Base-by-base conservation (phyloP, 2,888 invertebrate genomes). In the Tinea semifulvella region DNA sequence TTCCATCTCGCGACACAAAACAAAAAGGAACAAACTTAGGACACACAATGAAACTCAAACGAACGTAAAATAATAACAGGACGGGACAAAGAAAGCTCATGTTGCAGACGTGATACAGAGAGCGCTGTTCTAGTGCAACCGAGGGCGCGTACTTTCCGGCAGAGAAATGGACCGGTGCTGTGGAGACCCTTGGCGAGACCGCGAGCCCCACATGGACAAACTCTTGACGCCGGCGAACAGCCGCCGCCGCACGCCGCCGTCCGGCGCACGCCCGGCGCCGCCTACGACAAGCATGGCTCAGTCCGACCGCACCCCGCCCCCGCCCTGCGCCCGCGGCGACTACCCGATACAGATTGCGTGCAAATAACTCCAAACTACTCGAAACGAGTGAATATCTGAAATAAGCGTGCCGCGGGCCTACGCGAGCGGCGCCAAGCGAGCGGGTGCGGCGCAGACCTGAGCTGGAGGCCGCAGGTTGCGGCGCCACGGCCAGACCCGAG, bases 121-220 rank as follows among this genome's bases (percentile, higher is more conserved):
- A 70, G 67, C 68, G 63, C 60, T 70, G 69, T 66, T 67, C 74
- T 74, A 74, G 65, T 62, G 60, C 65, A 65, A 66, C 65, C 66
- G 60, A 61, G 68, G 66, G 69, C 71, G 71, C 87, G 84, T 91
- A 91, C 91, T 91, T 90, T 91, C 91, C 70, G 91, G 91, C 77
- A 91, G 87, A 72, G 91, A 91, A 85, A 90, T 90, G 83, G 91
- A 91, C 70, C 90, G 89, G 82, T 89, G 88, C 75, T 89, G 88
- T 59, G 88, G 86, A 58, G 88, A 88, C 65, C 86, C 85, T 65
- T 85, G 85, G 64, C 84, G 83, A 51, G 79, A 76, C 61, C 88
- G 86, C 62, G 88, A 82, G 64, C 88, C 88, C 83, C 89, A 88
- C 75, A 87, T 85, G 60, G 90, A 90, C 65, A 90, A 82, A 69